Evolutionary conservation across 2,113 vertebrate genomes (phyloP), one percentile per base, ranked within the genome.

Genomic region (Nibea coibor): DNA sequence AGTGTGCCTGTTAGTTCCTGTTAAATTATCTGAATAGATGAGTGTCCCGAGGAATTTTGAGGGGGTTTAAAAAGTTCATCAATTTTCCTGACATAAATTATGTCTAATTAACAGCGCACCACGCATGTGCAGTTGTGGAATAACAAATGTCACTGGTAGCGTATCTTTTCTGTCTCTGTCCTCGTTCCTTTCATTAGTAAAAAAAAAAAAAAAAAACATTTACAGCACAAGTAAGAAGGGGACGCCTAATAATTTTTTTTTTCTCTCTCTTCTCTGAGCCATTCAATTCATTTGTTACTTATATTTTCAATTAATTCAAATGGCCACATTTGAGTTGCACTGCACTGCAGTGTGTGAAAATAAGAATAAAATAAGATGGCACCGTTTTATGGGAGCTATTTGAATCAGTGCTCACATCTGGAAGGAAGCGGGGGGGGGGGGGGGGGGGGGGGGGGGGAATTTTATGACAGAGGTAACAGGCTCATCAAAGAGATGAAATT

Each of bases 141-240:
- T 42, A 59, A 51, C 45, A 76, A 57, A 82, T 59, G 53, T 28
- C 86, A 81, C 61, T 53, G 79, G 24, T n/a, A 68, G 42, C 26
- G 81, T 45, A 45, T 66, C 24, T 65, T 82, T 76, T 71, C 61
- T 72, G 70, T 63, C 28, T 83, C 45, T 78, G 7, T 64, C 75
- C 65, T 80, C 72, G 43, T 57, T 76, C 76, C 77, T 85, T 85
- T 76, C 76, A 91, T 79, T 67, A 77, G 54, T 58, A 64, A 79
- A 89, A 84, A 75, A 66, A 86, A n/a, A n/a, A n/a, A n/a, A n/a
- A n/a, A 64, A 79, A 89, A 84, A 75, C 69, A 86, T 87, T 76
- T 54, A 73, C 54, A 86, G 4, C 43, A 63, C 2, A 75, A 74
- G 59, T 66, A 78, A 71, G 43, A 70, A 83, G 72, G 20, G 26